A percentile compares a stretch with the other conserved stretches of the same genome.
Conservation (phyloP, 2,113 vertebrate genomes). For the Neofelis nebulosa region DNA sequence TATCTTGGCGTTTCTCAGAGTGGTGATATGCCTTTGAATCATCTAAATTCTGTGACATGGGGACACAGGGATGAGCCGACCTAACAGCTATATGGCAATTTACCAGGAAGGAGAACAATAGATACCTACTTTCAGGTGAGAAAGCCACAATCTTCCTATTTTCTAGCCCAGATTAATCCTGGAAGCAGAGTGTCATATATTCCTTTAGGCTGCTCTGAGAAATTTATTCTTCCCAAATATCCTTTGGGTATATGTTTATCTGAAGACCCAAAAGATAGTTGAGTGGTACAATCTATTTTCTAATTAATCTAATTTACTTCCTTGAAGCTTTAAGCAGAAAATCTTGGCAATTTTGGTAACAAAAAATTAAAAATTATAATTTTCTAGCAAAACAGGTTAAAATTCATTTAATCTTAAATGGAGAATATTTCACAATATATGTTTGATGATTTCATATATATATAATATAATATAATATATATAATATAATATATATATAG, state of each 20-base stretch:
- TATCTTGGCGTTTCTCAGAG: constrained; percentile 25
- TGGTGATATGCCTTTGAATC: background rate
- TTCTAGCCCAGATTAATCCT: constrained; percentile 50
- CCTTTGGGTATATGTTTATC: background rate
- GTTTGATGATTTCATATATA: background rate
- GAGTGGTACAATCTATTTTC: background rate
- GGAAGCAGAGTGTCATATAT: constrained; percentile 39
- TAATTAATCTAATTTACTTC: constrained; percentile 6
- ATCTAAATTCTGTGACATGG: background rate
- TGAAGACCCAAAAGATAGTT: background rate
- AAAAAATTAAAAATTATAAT: background rate
- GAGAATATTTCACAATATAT: background rate
- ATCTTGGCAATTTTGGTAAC: background rate
- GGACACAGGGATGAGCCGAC: background rate
- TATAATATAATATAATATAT: too few relatives aligned
- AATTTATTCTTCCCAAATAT: background rate
- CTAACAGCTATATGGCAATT: constrained; percentile 63
- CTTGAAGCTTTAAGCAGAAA: background rate
- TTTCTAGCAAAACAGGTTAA: background rate
- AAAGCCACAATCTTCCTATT: constrained; percentile 61
- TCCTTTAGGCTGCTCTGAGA: background rate
- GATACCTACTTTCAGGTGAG: constrained; percentile 70
- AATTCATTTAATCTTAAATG: background rate
- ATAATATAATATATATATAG: background rate
- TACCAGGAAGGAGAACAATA: constrained; percentile 64